A percentile compares a stretch with the other conserved stretches of the same genome.
phyloP scores from a whole-genome alignment of 2,113 vertebrate genomes.

The Onychorhynchus coronatus region DNA sequence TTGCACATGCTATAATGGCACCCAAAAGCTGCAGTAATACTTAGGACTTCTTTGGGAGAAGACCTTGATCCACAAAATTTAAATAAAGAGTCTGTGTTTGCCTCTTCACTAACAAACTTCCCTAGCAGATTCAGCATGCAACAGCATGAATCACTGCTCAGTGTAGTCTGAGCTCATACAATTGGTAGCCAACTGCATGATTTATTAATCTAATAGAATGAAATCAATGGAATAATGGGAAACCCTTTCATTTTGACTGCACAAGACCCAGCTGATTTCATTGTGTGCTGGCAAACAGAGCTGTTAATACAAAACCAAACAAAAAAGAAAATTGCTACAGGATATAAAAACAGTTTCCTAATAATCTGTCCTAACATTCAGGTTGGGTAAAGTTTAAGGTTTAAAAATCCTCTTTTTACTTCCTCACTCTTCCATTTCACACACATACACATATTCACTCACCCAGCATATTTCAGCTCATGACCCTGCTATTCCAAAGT shows the following conservation, averaged over 20 bases:
- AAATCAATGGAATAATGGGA: constrained; percentile 26
- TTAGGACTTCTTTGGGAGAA: not conserved
- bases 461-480: not conserved
- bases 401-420: not conserved
- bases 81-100: not conserved
- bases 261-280: constrained; percentile 12
- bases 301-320: not conserved
- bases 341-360: not conserved
- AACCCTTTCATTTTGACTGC: not conserved
- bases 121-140: not conserved
- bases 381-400: not conserved
- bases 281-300: not conserved
- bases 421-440: not conserved
- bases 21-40: not conserved
- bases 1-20: not conserved
- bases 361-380: not conserved
- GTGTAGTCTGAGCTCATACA: constrained; percentile 1
- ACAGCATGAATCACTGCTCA: not conserved
- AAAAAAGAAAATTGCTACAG: not conserved
- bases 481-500: not conserved
- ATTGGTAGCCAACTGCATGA: not conserved
- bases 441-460: accelerated
- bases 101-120: not conserved
- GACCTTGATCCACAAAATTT: not conserved
- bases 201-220: not conserved